Conservation (phyloP, 2,113 vertebrate genomes). For the Rhynchomys soricoides region DNA sequence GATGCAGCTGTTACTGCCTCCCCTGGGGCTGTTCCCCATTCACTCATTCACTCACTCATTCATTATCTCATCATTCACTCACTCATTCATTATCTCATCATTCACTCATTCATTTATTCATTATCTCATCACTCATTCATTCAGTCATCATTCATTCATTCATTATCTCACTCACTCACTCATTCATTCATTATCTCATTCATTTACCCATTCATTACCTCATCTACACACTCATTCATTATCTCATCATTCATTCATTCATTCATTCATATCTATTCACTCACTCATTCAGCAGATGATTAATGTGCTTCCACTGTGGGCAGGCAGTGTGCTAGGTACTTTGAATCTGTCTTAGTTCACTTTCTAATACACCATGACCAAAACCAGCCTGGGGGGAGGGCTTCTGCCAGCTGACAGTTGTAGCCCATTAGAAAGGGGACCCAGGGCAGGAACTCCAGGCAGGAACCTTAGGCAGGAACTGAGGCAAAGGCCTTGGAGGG, state of each 20-base stretch:
- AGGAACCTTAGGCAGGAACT: not conserved
- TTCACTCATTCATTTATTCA: not conserved
- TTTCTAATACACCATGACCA: not conserved
- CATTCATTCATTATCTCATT: not conserved
- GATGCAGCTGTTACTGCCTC: not conserved
- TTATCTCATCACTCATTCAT: not conserved
- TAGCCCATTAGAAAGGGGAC: not conserved
- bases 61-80: not conserved
- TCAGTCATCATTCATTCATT: not conserved
- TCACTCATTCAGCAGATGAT: not conserved
- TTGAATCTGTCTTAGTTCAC: not conserved
- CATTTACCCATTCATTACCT: not conserved
- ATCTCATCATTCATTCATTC: too few species aligned
- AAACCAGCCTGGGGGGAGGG: not conserved
- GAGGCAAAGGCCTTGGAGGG: not conserved
- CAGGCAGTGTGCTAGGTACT: not conserved
- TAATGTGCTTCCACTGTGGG: not conserved
- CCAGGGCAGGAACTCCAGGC: not conserved
- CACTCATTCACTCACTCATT: not conserved
- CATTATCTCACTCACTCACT: not conserved
- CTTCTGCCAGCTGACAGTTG: not conserved
- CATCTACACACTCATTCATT: not conserved
- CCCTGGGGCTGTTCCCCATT: too few species aligned
- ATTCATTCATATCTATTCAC: not conserved
- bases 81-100: not conserved